Evolutionary conservation across 1,140 invertebrate species (phyloP).

Genomic region (Drosophila grimshawi): DNA sequence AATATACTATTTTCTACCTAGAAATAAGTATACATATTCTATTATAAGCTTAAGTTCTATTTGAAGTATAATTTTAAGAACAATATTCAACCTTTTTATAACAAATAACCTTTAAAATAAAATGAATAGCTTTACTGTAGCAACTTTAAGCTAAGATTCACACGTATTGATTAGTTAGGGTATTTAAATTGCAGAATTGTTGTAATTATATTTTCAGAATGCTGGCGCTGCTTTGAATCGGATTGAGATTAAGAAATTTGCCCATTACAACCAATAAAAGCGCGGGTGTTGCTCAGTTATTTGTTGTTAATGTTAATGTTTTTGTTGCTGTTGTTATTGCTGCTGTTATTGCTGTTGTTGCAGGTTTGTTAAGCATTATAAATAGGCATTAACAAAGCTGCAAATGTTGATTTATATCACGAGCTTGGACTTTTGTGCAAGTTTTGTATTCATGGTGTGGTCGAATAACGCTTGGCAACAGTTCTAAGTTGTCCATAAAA

Average conservation of each 20-base stretch:
- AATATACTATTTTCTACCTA: too few species aligned
- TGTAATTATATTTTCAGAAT: slow-evolving; percentile 50
- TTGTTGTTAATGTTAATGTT: slow-evolving; percentile 16
- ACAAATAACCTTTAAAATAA: too few species aligned
- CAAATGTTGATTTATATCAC: slow-evolving; percentile 73
- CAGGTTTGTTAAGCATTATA: slow-evolving; percentile 34
- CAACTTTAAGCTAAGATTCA: too few species aligned
- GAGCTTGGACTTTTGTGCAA: slow-evolving; percentile 39
- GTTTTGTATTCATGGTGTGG: slow-evolving; percentile 54
- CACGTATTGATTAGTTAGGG: slow-evolving; percentile 3
- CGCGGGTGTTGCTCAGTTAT: slow-evolving; percentile 37
- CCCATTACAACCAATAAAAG: slow-evolving; percentile 25
- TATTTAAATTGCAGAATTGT: slow-evolving; percentile 22
- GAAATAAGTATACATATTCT: too few species aligned
- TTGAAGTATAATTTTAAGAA: too few species aligned
- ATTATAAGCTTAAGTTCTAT: too few species aligned
- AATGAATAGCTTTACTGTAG: too few species aligned
- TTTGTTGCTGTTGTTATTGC: slow-evolving; percentile 21
- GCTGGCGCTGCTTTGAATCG: slow-evolving; percentile 30
- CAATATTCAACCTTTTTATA: too few species aligned
- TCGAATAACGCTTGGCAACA: slow-evolving; percentile 66
- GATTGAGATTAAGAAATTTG: slow-evolving; percentile 60
- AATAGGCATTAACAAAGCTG: slow-evolving; percentile 52
- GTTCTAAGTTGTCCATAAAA: slow-evolving; percentile 30
- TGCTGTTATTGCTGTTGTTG: slow-evolving; percentile 5